Conservation (phyloP, 2,888 invertebrate genomes). For the Meloe dianella region DNA sequence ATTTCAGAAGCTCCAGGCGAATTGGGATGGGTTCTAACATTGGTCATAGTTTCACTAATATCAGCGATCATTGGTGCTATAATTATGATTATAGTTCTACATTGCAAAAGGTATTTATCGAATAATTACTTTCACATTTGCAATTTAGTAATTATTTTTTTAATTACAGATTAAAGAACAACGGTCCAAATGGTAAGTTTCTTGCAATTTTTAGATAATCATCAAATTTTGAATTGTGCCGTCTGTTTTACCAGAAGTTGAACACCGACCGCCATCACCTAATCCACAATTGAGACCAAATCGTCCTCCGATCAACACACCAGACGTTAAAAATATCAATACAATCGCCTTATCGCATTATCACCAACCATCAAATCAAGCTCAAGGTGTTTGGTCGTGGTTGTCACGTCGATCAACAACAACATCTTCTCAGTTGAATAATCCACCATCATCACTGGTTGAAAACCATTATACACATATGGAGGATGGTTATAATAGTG, state of each 20-base stretch:
- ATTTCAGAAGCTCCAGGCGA: constrained; percentile 67
- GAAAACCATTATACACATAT: constrained; percentile 78
- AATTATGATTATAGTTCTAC: constrained; percentile 73
- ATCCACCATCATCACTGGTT: constrained; percentile 63
- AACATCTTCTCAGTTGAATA: constrained; percentile 59
- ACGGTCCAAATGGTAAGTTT: constrained; percentile 50
- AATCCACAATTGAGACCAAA: constrained; percentile 2
- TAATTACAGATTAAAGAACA: constrained; percentile 52
- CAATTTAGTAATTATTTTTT: constrained; percentile 31
- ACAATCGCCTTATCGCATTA: constrained; percentile 34
- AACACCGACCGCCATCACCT: constrained; percentile 24
- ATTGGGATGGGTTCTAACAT: constrained; percentile 72
- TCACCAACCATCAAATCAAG: constrained; percentile 44
- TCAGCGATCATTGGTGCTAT: constrained; percentile 75
- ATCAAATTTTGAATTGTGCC: constrained; percentile 1
- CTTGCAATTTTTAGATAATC: neutral
- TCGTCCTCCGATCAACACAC: constrained; percentile 50
- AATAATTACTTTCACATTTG: constrained; percentile 15
- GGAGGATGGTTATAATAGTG: constrained; percentile 68
- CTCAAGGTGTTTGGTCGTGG: constrained; percentile 57
- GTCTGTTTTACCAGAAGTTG: constrained; percentile 34
- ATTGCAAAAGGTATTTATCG: constrained; percentile 67
- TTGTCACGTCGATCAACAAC: constrained; percentile 49
- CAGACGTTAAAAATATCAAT: constrained; percentile 49
- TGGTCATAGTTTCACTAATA: constrained; percentile 73